Percentiles rank a stretch among this genome's conserved stretches.
Conservation (phyloP, 2,113 vertebrate species). For the Callorhinus ursinus region DNA sequence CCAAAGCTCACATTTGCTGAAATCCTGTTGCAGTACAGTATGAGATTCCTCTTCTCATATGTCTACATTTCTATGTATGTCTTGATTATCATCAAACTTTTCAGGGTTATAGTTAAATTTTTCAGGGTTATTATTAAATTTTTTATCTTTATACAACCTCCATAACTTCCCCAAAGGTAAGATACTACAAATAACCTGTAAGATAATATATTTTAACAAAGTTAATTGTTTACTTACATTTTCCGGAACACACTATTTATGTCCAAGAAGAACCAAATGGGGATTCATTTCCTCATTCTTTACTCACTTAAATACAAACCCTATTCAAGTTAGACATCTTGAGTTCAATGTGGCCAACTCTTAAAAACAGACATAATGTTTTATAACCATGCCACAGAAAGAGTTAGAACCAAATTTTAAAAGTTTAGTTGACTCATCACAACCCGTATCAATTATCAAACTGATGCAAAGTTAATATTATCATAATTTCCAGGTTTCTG, state of each 20-base stretch:
- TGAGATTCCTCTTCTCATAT: neutral
- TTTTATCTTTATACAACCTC: neutral
- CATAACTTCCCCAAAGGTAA: neutral
- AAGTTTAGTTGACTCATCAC: neutral
- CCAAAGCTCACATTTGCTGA: neutral
- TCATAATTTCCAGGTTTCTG: neutral
- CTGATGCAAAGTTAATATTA: neutral
- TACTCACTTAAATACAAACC: slow-evolving; percentile 25
- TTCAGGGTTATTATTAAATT: neutral
- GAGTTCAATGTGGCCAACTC: neutral
- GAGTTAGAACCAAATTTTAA: slow-evolving; percentile 15
- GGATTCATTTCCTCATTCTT: neutral
- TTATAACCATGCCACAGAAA: slow-evolving; percentile 3
- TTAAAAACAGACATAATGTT: slow-evolving; percentile 34
- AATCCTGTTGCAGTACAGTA: neutral
- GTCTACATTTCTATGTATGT: neutral
- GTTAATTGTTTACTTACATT: neutral
- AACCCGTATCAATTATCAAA: neutral
- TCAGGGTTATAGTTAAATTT: neutral
- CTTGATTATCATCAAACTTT: slow-evolving; percentile 6
- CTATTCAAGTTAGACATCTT: neutral
- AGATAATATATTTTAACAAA: neutral
- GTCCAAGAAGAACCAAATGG: neutral
- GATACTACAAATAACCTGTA: neutral
- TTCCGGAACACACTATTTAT: neutral